Conservation (phyloP, 2,888 invertebrate genomes). For the Eutolmus rufibarbis region DNA sequence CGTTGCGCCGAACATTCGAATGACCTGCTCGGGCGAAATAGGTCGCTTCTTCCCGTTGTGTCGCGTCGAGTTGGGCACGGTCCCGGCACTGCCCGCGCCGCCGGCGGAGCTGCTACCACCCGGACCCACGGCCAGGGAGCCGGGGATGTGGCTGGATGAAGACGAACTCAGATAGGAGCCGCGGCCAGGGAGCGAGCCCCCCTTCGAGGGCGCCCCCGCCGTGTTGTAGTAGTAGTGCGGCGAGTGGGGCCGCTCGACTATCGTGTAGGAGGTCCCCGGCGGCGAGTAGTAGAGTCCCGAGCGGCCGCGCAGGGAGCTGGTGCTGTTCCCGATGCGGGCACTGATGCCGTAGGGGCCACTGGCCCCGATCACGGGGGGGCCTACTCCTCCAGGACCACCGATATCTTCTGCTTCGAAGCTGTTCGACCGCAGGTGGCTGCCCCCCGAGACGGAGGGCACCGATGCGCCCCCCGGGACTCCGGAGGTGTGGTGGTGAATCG, state of each 20-base stretch:
- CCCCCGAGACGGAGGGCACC: conserved; percentile 32
- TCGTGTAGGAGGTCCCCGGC: conserved; percentile 88
- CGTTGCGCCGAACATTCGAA: conserved; percentile 70
- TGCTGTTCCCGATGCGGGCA: conserved; percentile 61
- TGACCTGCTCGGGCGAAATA: conserved; percentile 85
- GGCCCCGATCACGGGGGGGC: conserved; percentile 57
- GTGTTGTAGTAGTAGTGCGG: conserved; percentile 68
- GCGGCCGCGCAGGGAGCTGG: conserved; percentile 65
- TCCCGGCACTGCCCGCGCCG: conserved; percentile 52
- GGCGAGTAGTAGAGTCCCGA: conserved; percentile 85
- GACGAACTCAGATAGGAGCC: conserved; percentile 74
- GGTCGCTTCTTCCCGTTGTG: conserved; percentile 76
- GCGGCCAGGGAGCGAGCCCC: conserved; percentile 61
- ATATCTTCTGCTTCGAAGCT: conserved; percentile 64
- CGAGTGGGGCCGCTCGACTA: conserved; percentile 80
- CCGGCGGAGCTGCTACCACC: conserved; percentile 60
- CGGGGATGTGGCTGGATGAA: conserved; percentile 67
- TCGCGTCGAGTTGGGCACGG: conserved; percentile 59
- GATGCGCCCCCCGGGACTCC: conserved; percentile 50
- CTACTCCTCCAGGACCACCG: conserved; percentile 51
- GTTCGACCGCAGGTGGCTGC: conserved; percentile 55
- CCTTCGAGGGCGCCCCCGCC: conserved; percentile 61
- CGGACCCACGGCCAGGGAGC: conserved; percentile 48
- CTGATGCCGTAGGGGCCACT: conserved; percentile 56
- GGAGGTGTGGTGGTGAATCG: conserved; percentile 55